phyloP scores from a whole-genome alignment of 2,797 vertebrate genomes.

The Taenioides sp. region DNA sequence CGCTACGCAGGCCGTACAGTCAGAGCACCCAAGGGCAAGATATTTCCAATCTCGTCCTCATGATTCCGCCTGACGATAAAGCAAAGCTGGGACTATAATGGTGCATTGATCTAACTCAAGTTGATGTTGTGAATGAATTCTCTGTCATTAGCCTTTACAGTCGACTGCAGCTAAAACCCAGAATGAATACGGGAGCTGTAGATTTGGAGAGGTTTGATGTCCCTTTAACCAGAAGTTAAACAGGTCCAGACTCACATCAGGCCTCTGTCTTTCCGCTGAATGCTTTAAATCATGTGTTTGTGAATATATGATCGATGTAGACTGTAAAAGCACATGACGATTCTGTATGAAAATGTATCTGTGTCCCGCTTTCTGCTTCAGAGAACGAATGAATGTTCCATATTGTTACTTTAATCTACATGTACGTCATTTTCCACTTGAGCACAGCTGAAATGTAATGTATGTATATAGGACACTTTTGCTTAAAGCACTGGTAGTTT shows the following conservation, averaged over 20 bases:
- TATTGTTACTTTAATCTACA: slow-evolving; percentile 15
- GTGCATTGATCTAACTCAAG: too few relatives aligned
- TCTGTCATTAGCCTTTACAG: too few relatives aligned
- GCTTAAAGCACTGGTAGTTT: slow-evolving; percentile 39
- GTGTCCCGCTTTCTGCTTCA: slow-evolving; percentile 34
- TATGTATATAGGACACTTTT: slow-evolving; percentile 37
- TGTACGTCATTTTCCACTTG: slow-evolving; percentile 31
- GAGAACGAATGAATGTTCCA: slow-evolving; percentile 47
- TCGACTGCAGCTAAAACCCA: too few relatives aligned
- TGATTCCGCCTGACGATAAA: too few relatives aligned
- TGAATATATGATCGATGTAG: not conserved
- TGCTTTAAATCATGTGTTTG: not conserved
- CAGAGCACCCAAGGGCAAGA: too few relatives aligned
- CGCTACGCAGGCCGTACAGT: too few relatives aligned
- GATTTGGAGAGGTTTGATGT: not conserved
- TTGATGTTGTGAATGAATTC: too few relatives aligned
- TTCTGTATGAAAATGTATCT: not conserved
- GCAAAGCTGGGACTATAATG: too few relatives aligned
- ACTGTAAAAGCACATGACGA: not conserved
- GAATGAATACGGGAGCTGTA: not conserved
- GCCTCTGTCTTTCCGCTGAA: too few relatives aligned
- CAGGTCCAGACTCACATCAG: not conserved
- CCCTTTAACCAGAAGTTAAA: not conserved
- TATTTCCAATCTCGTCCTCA: too few relatives aligned
- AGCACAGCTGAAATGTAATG: slow-evolving; percentile 51